Evolutionary conservation across 2,888 invertebrate species (phyloP).

Genomic region (Stegophylla sp.): DNA sequence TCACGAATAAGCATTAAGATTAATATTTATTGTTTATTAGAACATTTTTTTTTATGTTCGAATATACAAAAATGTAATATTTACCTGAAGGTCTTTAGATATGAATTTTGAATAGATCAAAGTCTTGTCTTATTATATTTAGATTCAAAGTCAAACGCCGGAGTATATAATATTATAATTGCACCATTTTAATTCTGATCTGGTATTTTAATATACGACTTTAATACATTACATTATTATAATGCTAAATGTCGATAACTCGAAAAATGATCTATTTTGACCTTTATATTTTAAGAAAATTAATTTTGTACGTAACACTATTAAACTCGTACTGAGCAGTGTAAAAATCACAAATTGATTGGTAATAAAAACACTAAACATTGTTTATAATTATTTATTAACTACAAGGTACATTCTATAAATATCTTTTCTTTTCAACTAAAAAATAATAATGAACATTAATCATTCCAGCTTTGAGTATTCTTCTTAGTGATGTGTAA

Average conservation of each 20-base stretch:
- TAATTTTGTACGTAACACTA: not conserved
- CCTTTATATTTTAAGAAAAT: constrained; percentile 7
- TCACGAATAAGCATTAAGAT: constrained; percentile 11
- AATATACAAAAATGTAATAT: not conserved
- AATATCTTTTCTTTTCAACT: too few species aligned
- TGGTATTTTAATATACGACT: not conserved
- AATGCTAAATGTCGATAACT: constrained; percentile 25
- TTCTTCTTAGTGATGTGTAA: too few species aligned
- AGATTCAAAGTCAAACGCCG: constrained; percentile 47
- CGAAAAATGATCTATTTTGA: constrained; percentile 32
- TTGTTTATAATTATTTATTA: too few species aligned
- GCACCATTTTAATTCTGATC: not conserved
- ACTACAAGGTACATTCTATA: too few species aligned
- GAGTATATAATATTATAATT: constrained; percentile 4
- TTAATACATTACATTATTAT: constrained; percentile 7
- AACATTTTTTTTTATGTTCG: not conserved
- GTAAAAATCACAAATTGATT: too few species aligned
- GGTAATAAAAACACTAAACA: too few species aligned
- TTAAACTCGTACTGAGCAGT: too few species aligned
- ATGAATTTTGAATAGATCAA: constrained; percentile 11
- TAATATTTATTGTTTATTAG: not conserved
- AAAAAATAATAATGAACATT: too few species aligned
- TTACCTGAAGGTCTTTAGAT: constrained; percentile 45
- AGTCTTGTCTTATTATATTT: constrained; percentile 43
- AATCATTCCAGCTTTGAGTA: too few species aligned